Evolutionary conservation across 2,113 vertebrate species (phyloP).

Genomic region (Myocastor coypus): DNA sequence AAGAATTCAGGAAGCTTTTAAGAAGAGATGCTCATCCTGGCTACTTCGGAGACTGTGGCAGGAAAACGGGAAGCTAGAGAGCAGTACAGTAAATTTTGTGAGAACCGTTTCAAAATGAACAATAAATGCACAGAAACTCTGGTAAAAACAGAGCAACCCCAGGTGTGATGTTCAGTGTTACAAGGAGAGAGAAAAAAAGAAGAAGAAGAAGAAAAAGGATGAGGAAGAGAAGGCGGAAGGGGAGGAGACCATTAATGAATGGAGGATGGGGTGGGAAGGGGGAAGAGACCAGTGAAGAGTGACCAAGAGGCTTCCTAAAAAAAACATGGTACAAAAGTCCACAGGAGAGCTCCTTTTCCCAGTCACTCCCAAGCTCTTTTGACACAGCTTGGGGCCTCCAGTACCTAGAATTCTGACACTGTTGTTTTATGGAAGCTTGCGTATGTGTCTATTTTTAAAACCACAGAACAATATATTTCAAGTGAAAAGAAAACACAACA

Average conservation of each 20-base stretch:
- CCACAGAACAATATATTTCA: constrained; percentile 48
- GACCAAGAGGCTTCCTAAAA: background rate
- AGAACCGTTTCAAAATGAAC: background rate
- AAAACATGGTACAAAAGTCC: background rate
- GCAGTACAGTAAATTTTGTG: too few relatives aligned
- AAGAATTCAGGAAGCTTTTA: background rate
- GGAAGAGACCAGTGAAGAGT: background rate
- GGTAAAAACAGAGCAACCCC: background rate
- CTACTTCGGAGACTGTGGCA: background rate
- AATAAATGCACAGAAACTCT: background rate
- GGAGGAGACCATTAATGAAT: background rate
- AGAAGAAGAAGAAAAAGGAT: background rate
- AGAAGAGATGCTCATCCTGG: background rate
- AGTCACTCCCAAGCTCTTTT: constrained; percentile 8
- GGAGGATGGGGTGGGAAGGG: background rate
- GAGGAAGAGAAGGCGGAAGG: background rate
- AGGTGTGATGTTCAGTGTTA: background rate
- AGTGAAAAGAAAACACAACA: constrained; percentile 65
- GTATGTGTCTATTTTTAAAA: background rate
- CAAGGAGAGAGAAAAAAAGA: background rate
- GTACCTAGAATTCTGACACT: constrained; percentile 18
- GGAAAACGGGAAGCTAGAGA: background rate
- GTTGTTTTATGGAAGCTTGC: constrained; percentile 50
- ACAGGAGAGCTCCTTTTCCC: background rate
- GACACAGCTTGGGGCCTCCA: background rate